A percentile compares a stretch with the other conserved stretches of the same genome.
Evolutionary conservation across 2,888 invertebrate species (phyloP).

Genomic region (Digitonthophagus gazella): DNA sequence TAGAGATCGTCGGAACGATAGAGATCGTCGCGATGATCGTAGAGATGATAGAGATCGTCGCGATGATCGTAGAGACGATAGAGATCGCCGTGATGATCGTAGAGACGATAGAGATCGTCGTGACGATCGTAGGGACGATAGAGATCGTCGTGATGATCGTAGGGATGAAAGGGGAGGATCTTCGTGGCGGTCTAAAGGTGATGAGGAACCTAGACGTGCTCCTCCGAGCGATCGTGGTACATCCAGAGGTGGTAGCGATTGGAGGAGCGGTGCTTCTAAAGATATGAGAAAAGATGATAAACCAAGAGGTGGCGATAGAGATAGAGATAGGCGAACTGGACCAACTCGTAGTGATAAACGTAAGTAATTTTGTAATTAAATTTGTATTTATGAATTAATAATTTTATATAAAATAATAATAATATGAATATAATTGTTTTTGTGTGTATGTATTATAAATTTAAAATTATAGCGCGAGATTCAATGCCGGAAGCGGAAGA

Average conservation of each 20-base stretch:
- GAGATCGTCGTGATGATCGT: conserved; percentile 31
- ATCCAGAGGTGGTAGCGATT: conserved; percentile 24
- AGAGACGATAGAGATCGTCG: conserved; percentile 26
- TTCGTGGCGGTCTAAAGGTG: not conserved
- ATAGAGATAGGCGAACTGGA: conserved; percentile 26
- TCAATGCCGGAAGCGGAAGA: conserved; percentile 43
- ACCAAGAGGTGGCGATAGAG: conserved; percentile 5
- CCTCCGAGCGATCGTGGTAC: conserved; percentile 23
- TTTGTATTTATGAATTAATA: not conserved
- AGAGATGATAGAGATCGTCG: conserved; percentile 27
- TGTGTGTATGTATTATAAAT: conserved; percentile 19
- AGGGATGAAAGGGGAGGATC: conserved; percentile 29
- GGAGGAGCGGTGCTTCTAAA: conserved; percentile 20
- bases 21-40: conserved; percentile 30
- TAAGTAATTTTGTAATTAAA: conserved; percentile 35
- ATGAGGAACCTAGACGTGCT: conserved; percentile 4
- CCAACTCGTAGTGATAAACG: conserved; percentile 44
- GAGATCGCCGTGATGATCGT: conserved; percentile 23
- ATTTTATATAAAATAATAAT: not conserved
- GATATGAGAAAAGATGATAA: conserved; percentile 17
- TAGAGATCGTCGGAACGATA: conserved; percentile 28
- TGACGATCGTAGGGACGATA: conserved; percentile 24
- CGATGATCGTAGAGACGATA: conserved; percentile 27
- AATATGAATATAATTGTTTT: conserved; percentile 19
- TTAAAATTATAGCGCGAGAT: conserved; percentile 39